Evolutionary conservation across 2,113 vertebrate genomes (phyloP).

Genomic region (Urocolius indicus): DNA sequence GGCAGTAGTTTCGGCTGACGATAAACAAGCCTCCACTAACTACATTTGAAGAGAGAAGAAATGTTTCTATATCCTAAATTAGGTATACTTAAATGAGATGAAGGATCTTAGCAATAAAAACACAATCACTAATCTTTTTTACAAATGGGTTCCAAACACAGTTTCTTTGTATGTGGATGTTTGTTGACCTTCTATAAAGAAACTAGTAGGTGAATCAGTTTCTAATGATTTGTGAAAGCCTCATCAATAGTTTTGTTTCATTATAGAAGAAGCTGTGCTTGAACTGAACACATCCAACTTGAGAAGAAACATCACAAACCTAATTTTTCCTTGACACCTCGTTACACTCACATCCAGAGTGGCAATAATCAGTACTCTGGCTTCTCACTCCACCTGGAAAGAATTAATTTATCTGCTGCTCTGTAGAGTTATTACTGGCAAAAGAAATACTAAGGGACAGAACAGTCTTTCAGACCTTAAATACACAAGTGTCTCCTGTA

Average conservation of each 20-base stretch:
- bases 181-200: conserved; percentile 1
- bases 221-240: background rate
- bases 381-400: conserved; percentile 30
- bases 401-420: conserved; percentile 11
- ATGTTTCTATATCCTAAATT: background rate
- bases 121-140: background rate
- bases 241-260: conserved; percentile 20
- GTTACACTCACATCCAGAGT: conserved; percentile 33
- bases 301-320: conserved; percentile 57
- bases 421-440: conserved; percentile 10
- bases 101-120: background rate
- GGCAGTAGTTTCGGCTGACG: background rate
- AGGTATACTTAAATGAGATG: background rate
- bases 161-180: background rate
- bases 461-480: conserved; percentile 4
- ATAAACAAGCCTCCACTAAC: background rate
- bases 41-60: conserved; percentile 22
- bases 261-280: background rate
- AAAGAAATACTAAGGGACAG: background rate
- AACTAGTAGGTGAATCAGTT: background rate
- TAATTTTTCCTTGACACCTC: conserved; percentile 33
- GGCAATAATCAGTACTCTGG: conserved; percentile 12
- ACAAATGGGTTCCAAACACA: background rate
- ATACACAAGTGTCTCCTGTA: background rate
- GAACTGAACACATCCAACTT: conserved; percentile 26